Evolutionary conservation across 1,140 invertebrate genomes (phyloP), one percentile per base, ranked within the genome.

Genomic region (Camponotus floridanus): DNA sequence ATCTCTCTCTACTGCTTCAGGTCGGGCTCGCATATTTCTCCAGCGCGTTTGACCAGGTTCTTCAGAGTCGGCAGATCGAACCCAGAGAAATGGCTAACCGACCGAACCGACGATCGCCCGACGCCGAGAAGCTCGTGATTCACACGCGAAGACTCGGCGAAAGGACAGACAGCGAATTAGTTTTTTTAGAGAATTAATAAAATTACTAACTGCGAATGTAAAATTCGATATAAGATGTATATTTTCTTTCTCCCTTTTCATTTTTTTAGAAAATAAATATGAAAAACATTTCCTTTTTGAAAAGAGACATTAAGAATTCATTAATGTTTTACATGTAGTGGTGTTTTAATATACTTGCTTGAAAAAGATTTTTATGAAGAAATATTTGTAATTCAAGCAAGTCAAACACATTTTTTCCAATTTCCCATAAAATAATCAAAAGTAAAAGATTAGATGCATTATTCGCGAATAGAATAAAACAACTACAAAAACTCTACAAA

Each of bases 1-100:
- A 95, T 94, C 92, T 94, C 92, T 92, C 91, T 87, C 76, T 78
- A 83, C 85, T 87, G 87, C 86, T 89, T 85, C 83, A 81, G 86
- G 79, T 88, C 87, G 70, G 79, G 59, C 68, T 88, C 86, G 67
- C 83, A 86, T 92, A 84, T 88, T 91, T 87, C 76, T 79, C 87
- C 64, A 57, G 88, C 78, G 78, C 67, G 67, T 88, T 87, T 90
- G 87, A 86, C 87, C 87, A 87, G 79, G 70, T 91, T 85, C 86
- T 80, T 81, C 85, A 48, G 21, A 85, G 67, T 68, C 51, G 84
- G 55, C 36, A 68, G 65, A 86, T 86, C 74, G 55, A 86, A 79
- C 76, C 15, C 26, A 6, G 73, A 85, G 79, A 83, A 83, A 83
- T 83, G 79, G 57, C 79, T 74, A 83, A 74, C 79, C 68, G 45